Percentiles rank a stretch among this genome's conserved stretches.
phyloP scores from a whole-genome alignment of 1,140 invertebrate species.

The Drosophila bipectinata region DNA sequence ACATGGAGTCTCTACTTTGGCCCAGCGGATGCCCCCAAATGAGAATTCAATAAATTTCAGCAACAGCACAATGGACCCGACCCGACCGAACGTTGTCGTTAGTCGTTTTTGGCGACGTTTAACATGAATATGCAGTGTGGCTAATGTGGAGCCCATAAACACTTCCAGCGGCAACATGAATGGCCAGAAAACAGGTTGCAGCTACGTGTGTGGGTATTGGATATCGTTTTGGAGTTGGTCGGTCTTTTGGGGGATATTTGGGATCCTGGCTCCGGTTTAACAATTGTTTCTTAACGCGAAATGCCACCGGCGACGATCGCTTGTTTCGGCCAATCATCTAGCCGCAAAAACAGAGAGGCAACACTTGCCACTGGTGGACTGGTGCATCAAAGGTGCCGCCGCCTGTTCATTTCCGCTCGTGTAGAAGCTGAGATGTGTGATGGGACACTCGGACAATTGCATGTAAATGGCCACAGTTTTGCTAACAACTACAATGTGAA shows the following conservation, averaged over 20 bases:
- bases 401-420: constrained; percentile 56
- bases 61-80: constrained; percentile 64
- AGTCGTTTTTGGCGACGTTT: constrained; percentile 78
- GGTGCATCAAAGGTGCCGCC: constrained; percentile 60
- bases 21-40: constrained; percentile 54
- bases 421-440: constrained; percentile 60
- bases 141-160: constrained; percentile 83
- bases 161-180: constrained; percentile 82
- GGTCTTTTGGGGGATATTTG: constrained; percentile 15
- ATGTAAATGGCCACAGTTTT: constrained; percentile 70
- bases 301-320: constrained; percentile 75
- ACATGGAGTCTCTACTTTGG: constrained; percentile 25
- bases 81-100: constrained; percentile 66
- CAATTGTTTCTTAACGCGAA: constrained; percentile 81
- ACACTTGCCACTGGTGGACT: constrained; percentile 43
- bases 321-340: constrained; percentile 63
- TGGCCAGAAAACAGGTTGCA: constrained; percentile 71
- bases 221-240: constrained; percentile 13
- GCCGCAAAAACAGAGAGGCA: constrained; percentile 7
- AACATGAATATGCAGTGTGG: constrained; percentile 83
- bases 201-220: constrained; percentile 70
- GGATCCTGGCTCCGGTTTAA: constrained; percentile 46
- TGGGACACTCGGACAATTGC: constrained; percentile 62
- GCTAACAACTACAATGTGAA: constrained; percentile 82
- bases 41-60: constrained; percentile 81